Evolutionary conservation across 1,140 invertebrate species (phyloP).

Genomic region (Brachionus calyciflorus): DNA sequence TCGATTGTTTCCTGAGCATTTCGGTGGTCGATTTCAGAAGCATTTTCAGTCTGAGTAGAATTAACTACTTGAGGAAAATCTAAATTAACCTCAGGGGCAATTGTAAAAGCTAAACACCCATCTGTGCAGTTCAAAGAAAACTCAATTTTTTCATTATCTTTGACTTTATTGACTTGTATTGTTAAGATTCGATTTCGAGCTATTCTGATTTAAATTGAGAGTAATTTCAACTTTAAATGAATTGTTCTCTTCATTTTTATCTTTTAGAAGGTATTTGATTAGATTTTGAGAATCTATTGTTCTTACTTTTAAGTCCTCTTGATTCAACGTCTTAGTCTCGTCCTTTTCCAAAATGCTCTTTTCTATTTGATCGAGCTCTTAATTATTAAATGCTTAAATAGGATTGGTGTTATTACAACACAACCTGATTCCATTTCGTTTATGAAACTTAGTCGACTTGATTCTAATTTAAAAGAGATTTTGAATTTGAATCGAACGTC

Average conservation of each 20-base stretch:
- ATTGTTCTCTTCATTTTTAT: neutral
- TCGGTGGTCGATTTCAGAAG: neutral
- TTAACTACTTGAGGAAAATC: too few species aligned
- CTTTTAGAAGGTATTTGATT: constrained; percentile 24
- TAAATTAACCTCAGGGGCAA: too few species aligned
- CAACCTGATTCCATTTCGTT: constrained; percentile 43
- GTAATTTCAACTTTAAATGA: constrained; percentile 8
- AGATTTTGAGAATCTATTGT: constrained; percentile 1
- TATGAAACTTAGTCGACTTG: neutral
- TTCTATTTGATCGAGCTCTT: neutral
- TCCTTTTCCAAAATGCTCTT: neutral
- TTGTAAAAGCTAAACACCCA: too few species aligned
- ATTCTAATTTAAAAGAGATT: neutral
- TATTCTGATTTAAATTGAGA: neutral
- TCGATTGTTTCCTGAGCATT: neutral
- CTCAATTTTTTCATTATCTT: neutral
- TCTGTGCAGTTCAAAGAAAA: neutral
- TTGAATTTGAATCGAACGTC: neutral
- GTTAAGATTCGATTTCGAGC: neutral
- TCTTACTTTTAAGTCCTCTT: constrained; percentile 21
- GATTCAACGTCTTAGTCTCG: neutral
- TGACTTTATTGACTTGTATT: neutral
- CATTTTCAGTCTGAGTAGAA: too few species aligned
- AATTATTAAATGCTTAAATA: neutral
- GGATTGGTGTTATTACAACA: constrained; percentile 3